Evolutionary conservation across 2,797 vertebrate genomes (phyloP).

Genomic region (Helostoma temminkii): DNA sequence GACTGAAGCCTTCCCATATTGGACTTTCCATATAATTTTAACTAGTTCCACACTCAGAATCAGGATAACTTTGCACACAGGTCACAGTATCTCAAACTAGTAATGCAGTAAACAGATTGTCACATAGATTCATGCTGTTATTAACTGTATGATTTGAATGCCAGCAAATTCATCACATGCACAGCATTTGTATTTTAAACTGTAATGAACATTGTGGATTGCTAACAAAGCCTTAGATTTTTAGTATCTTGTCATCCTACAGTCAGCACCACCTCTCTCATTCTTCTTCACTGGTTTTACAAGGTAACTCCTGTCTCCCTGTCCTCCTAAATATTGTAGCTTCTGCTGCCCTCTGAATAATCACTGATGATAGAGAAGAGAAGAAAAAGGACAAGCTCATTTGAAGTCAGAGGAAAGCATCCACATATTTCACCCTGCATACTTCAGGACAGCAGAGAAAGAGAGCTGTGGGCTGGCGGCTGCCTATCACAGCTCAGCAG

Average conservation of each 20-base stretch:
- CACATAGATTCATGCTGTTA: not conserved
- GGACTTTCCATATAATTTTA: not conserved
- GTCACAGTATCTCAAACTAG: not conserved
- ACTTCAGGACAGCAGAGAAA: constrained; percentile 37
- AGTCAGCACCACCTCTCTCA: not conserved
- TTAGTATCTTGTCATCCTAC: not conserved
- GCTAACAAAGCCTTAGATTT: not conserved
- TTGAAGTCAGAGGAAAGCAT: constrained; percentile 21
- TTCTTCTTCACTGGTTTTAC: not conserved
- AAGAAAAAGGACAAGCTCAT: constrained; percentile 16
- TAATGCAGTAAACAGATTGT: not conserved
- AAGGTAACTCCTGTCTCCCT: not conserved
- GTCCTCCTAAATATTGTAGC: constrained; percentile 11
- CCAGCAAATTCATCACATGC: not conserved
- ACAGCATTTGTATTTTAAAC: not conserved
- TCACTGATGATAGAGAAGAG: constrained; percentile 4
- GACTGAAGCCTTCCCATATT: not conserved
- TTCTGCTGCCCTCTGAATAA: not conserved
- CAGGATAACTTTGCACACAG: too few relatives aligned
- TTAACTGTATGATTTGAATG: not conserved
- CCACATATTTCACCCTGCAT: constrained; percentile 31
- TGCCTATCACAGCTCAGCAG: constrained; percentile 32
- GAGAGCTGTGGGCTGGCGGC: constrained; percentile 7
- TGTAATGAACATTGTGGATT: not conserved
- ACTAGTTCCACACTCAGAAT: not conserved